phyloP scores from a whole-genome alignment of 2,797 vertebrate genomes.

The Vipera latastei region DNA sequence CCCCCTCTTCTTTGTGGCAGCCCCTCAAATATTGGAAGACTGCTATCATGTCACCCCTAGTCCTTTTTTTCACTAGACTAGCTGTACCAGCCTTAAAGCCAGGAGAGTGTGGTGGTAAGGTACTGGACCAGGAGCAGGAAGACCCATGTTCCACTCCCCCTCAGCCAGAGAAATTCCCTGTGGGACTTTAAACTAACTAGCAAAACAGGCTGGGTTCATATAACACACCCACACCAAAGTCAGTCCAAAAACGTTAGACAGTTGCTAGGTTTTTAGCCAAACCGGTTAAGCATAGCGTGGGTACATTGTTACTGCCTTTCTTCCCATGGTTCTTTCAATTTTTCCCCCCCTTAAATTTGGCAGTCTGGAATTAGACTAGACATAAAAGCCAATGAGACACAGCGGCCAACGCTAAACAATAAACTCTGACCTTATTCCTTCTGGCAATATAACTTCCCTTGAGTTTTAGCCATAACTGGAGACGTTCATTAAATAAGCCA shows the following conservation, averaged over 20 bases:
- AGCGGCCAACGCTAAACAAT: neutral
- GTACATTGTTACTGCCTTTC: neutral
- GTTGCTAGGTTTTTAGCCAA: neutral
- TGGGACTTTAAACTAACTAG: neutral
- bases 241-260: neutral
- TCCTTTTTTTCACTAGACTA: neutral
- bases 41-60: neutral
- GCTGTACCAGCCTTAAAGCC: neutral
- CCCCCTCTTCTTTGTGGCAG: neutral
- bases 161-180: neutral
- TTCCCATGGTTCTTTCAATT: neutral
- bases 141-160: neutral
- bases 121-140: neutral
- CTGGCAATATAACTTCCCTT: neutral
- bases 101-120: too few species aligned
- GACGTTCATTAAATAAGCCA: neutral
- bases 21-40: neutral
- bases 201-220: neutral
- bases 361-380: neutral
- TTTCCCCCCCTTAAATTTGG: neutral
- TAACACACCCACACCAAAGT: neutral
- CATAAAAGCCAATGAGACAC: neutral
- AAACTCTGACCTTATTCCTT: neutral
- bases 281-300: neutral
- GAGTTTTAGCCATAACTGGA: neutral